Evolutionary conservation across 2,888 invertebrate species (phyloP).

Genomic region (Eupeodes luniger): DNA sequence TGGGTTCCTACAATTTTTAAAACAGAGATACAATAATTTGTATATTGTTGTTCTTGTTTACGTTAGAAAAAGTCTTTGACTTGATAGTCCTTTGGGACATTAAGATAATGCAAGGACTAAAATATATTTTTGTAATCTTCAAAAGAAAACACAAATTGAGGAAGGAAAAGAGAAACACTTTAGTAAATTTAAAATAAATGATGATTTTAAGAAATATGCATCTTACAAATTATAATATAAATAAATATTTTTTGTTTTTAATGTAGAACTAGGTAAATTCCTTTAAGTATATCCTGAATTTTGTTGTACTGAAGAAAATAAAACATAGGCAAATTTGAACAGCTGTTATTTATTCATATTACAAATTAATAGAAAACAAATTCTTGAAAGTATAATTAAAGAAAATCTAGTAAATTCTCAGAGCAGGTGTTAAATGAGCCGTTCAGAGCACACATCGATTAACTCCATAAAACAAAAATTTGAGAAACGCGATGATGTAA

Average conservation of each 20-base stretch:
- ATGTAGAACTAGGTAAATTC: background rate
- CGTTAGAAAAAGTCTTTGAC: background rate
- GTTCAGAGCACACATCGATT: too few relatives aligned
- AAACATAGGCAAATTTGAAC: too few relatives aligned
- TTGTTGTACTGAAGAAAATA: too few relatives aligned
- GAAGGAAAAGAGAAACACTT: background rate
- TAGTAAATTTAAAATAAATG: constrained; percentile 1
- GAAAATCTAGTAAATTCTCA: too few relatives aligned
- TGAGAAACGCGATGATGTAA: too few relatives aligned
- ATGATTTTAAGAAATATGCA: background rate
- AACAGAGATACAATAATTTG: background rate
- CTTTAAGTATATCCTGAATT: background rate
- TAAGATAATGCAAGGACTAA: constrained; percentile 15
- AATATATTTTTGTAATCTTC: constrained; percentile 6
- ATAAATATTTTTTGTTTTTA: background rate
- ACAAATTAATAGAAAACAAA: too few relatives aligned
- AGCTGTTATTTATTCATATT: too few relatives aligned
- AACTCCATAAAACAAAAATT: too few relatives aligned
- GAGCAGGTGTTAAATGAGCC: too few relatives aligned
- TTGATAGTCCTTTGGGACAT: constrained; percentile 10
- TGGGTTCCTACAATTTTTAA: too few relatives aligned
- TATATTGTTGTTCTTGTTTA: constrained; percentile 1
- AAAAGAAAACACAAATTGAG: background rate
- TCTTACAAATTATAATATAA: background rate
- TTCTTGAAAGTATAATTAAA: too few relatives aligned